Conservation (phyloP, 2,797 vertebrate genomes). For the Phalanger gymnotis region DNA sequence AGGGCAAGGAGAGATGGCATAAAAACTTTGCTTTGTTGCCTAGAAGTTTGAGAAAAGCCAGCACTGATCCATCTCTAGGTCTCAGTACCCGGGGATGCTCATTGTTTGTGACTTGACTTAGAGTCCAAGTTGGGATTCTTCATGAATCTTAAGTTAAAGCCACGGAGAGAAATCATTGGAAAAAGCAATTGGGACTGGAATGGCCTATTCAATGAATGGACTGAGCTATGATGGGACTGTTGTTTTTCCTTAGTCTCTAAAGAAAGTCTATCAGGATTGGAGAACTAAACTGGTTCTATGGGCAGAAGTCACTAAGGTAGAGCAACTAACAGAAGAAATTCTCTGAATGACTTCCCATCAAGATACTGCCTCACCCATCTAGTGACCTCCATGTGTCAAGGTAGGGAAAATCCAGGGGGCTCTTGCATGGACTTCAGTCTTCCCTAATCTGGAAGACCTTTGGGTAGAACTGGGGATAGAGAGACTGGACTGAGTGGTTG, state of each 20-base stretch:
- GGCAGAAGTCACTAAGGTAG: conserved; percentile 44
- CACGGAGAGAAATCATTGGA: not conserved
- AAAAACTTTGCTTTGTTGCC: conserved; percentile 57
- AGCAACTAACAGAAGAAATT: conserved; percentile 35
- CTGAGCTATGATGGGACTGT: not conserved
- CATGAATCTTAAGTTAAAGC: not conserved
- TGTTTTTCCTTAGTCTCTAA: conserved; percentile 43
- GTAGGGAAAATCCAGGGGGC: not conserved
- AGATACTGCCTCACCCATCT: not conserved
- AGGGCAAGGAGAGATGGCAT: conserved; percentile 62
- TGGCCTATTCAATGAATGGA: not conserved
- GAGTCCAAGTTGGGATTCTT: not conserved
- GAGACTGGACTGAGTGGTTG: not conserved
- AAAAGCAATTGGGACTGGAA: not conserved
- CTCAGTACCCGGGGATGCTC: conserved; percentile 22
- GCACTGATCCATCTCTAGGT: conserved; percentile 14
- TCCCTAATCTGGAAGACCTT: not conserved
- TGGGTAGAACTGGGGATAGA: not conserved
- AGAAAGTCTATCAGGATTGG: conserved; percentile 1
- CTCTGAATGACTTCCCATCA: conserved; percentile 52
- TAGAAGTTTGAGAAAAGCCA: conserved; percentile 50
- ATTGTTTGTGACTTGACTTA: not conserved
- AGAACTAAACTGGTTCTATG: conserved; percentile 29
- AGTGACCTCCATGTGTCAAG: not conserved
- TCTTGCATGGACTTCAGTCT: not conserved